Evolutionary conservation across 2,113 vertebrate species (phyloP).

Genomic region (Poicephalus gulielmi): DNA sequence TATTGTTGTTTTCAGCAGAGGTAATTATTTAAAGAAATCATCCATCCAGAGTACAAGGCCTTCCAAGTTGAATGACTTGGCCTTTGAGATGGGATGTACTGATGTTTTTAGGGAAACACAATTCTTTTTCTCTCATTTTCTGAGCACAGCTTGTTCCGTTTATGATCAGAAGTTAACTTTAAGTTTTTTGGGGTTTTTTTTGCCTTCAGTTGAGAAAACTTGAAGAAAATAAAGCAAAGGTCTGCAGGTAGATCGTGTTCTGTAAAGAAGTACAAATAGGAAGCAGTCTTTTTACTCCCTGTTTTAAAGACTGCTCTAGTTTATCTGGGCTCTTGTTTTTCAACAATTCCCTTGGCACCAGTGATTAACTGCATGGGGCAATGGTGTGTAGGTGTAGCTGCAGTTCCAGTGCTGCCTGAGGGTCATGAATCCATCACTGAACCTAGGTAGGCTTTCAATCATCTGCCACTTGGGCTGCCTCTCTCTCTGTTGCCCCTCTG

Average conservation of each 20-base stretch:
- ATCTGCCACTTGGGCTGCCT: not conserved
- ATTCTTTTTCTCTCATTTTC: not conserved
- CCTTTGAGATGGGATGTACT: not conserved
- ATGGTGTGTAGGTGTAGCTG: not conserved
- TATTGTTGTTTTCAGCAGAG: not conserved
- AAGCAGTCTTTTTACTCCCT: not conserved
- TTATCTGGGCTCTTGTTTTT: not conserved
- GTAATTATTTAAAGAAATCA: not conserved
- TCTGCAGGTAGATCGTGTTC: not conserved
- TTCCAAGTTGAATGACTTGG: not conserved
- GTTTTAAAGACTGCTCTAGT: not conserved
- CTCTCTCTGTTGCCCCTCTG: not conserved
- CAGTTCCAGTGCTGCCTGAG: not conserved
- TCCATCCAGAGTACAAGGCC: not conserved
- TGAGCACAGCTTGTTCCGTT: not conserved
- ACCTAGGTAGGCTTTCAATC: not conserved
- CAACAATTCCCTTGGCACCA: not conserved
- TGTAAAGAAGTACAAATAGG: not conserved
- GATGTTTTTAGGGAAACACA: not conserved
- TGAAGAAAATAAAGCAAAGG: not conserved
- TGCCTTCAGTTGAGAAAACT: not conserved
- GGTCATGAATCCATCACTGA: not conserved
- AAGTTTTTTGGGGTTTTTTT: not conserved
- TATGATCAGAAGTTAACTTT: not conserved
- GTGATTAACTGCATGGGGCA: not conserved